phyloP scores from a whole-genome alignment of 2,797 vertebrate genomes.

The Periophthalmus magnuspinnatus region DNA sequence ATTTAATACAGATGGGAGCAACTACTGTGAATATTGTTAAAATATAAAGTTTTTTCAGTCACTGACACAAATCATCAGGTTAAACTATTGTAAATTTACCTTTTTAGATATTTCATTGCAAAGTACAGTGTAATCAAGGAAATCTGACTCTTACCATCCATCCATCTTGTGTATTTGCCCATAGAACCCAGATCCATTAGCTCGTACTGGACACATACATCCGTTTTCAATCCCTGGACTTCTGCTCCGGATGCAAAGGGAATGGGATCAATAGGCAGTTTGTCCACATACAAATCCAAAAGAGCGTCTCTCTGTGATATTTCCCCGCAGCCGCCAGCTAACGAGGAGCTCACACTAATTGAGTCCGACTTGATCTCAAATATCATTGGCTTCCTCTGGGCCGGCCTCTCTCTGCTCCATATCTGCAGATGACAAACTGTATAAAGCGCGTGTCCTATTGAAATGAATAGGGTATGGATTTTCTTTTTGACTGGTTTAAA shows the following conservation, averaged over 20 bases:
- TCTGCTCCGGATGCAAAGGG: constrained; percentile 1
- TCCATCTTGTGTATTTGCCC: not conserved
- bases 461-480: constrained; percentile 45
- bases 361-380: constrained; percentile 14
- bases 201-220: not conserved
- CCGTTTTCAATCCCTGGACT: not conserved
- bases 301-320: constrained; percentile 15
- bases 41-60: no score
- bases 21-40: no score
- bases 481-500: constrained; percentile 18
- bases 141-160: no score
- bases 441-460: constrained; percentile 30
- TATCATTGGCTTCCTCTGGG: not conserved
- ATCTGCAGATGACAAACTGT: constrained; percentile 11
- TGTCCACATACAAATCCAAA: constrained; percentile 31
- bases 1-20: no score
- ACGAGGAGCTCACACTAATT: constrained; percentile 22
- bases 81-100: no score
- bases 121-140: no score
- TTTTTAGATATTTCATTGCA: no score
- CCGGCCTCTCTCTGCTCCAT: constrained; percentile 8
- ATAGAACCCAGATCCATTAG: not conserved
- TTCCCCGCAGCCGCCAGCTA: constrained; percentile 21
- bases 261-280: constrained; percentile 50
- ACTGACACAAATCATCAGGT: no score